Base-by-base conservation (phyloP, 2,797 vertebrate species). In the Argentina silus region DNA sequence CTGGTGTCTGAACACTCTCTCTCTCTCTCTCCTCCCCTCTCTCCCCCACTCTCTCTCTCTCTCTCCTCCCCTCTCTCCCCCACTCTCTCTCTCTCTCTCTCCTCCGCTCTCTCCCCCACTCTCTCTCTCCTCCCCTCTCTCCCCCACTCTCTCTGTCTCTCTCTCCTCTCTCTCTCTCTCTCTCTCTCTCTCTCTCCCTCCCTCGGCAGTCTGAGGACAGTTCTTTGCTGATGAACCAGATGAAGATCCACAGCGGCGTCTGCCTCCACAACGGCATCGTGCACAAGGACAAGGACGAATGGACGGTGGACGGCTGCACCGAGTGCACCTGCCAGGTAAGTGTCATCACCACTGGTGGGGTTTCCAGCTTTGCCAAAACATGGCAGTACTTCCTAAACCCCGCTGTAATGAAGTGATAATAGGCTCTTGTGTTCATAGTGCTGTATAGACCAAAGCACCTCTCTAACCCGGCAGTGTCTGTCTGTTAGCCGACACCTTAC, bases 311-410 rank as follows among this genome's bases (percentile, higher is more conserved):
- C 23, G 95, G 93, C 90, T 99, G 98, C 85, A 99, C 98, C 0
- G 96, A 97, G 87, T 99, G 98, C 85, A 98, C 95, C 82, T 99
- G 98, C 83, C 96, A 98, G 97, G 98, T 98, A 88, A 86, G 82
- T 63, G 45, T 83, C 74, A 53, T 62, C 74, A 70, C 75, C 80
- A 72, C 73, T 82, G 51, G 76, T 69, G 74, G 73, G 83, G 85
- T 78, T 4, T 56, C 70, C 55, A 51, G 77, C 57, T 17, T 62
- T 70, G 65, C 59, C 67, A 72, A 79, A 69, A 56, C 51, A 62
- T 59, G 0, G 43, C 48, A 48, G 12, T 59, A 74, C 69, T 86
- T 15, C 78, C 75, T 75, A 48, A 7, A 27, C 51, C 61, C 73
- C 5, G 36, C 67, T 75, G 48, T 76, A 81, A 76, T 82, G 69